Percentiles rank a stretch among this genome's conserved stretches.
Evolutionary conservation across 1,140 invertebrate species (phyloP).

Genomic region (Thaumatotibia leucotreta): DNA sequence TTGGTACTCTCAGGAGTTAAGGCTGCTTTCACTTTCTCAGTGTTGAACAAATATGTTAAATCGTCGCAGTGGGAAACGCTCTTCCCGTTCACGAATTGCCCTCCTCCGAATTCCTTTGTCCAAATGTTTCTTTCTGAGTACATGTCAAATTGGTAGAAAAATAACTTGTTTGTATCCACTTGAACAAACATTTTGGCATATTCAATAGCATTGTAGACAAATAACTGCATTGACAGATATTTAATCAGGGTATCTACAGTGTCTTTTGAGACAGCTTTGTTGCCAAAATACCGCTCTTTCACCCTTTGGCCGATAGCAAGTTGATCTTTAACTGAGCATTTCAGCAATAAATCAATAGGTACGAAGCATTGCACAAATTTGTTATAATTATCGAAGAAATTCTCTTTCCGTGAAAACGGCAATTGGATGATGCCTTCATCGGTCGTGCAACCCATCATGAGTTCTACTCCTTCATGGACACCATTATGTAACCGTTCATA

Average conservation of each 20-base stretch:
- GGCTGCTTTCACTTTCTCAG: background rate
- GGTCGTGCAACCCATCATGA: conserved; percentile 8
- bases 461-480: conserved; percentile 6
- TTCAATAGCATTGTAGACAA: background rate
- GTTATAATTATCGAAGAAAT: background rate
- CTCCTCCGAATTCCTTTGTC: background rate
- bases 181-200: background rate
- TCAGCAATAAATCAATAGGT: background rate
- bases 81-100: background rate
- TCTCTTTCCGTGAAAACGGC: background rate
- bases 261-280: background rate
- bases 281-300: conserved; percentile 4
- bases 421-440: conserved; percentile 1
- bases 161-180: background rate
- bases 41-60: conserved; percentile 1
- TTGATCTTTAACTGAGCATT: background rate
- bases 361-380: conserved; percentile 4
- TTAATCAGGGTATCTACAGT: background rate
- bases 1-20: background rate
- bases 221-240: background rate
- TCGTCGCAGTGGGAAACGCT: conserved; percentile 8
- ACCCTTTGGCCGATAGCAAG: background rate
- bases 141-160: conserved; percentile 11
- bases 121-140: conserved; percentile 2
- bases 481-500: background rate